Percentiles rank a stretch among this genome's conserved stretches.
Evolutionary conservation across 2,113 vertebrate genomes (phyloP).

Genomic region (Pampusana beccarii): DNA sequence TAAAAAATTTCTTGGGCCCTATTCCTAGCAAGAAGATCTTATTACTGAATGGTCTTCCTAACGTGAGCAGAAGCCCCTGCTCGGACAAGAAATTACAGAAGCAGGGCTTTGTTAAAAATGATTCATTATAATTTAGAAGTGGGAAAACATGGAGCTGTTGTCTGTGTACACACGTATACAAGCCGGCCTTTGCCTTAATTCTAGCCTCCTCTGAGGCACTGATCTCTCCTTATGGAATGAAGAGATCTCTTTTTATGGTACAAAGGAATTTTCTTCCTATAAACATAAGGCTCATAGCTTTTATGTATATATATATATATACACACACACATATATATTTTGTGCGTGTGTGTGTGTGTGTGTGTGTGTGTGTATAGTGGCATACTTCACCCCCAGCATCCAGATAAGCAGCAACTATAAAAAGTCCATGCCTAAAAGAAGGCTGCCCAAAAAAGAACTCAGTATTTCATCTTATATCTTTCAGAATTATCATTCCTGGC

Average conservation of each 20-base stretch:
- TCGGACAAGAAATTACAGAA: not conserved
- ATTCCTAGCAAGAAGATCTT: not conserved
- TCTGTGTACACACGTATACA: not conserved
- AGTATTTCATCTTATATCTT: not conserved
- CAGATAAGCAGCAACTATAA: not conserved
- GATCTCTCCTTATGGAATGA: constrained; percentile 11
- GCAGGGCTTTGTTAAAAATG: not conserved
- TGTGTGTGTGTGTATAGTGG: not conserved
- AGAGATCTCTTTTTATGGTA: constrained; percentile 25
- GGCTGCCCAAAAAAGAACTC: not conserved
- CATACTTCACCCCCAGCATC: not conserved
- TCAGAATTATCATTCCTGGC: not conserved
- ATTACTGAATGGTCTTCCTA: not conserved
- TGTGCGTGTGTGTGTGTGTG: too few relatives aligned
- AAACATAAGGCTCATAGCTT: not conserved
- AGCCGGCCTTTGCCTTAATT: constrained; percentile 57
- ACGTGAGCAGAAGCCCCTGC: not conserved
- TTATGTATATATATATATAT: not conserved
- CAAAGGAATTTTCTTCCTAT: constrained; percentile 1
- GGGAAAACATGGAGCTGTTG: not conserved
- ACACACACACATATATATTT: not conserved
- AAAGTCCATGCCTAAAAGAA: not conserved
- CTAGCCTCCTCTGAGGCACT: constrained; percentile 22
- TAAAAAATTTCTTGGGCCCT: not conserved
- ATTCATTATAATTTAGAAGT: not conserved